phyloP scores from a whole-genome alignment of 2,113 vertebrate species.

The Boleophthalmus pectinirostris region DNA sequence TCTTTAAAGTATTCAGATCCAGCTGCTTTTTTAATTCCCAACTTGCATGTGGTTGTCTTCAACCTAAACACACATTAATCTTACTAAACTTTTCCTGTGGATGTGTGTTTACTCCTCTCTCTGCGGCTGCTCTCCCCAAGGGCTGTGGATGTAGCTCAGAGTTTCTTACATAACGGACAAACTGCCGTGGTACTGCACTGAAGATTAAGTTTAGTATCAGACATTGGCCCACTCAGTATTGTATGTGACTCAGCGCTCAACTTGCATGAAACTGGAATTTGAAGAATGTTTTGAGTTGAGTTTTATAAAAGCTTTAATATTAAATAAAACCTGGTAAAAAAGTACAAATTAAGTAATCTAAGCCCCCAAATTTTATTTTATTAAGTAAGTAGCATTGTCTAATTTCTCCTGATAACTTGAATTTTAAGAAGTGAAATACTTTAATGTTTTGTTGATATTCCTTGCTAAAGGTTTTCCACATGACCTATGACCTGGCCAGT shows the following conservation, averaged over 20 bases:
- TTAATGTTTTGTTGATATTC: constrained; percentile 7
- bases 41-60: background rate
- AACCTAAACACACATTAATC: constrained; percentile 11
- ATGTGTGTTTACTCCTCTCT: constrained; percentile 31
- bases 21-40: background rate
- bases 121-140: constrained; percentile 29
- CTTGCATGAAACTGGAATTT: constrained; percentile 27
- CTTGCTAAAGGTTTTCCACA: constrained; percentile 92
- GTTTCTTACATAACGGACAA: constrained; percentile 48
- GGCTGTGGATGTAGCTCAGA: constrained; percentile 51
- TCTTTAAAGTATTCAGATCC: background rate
- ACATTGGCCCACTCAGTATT: constrained; percentile 27
- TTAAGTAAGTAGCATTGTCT: background rate
- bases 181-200: constrained; percentile 32
- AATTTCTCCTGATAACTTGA: background rate
- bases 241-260: constrained; percentile 38
- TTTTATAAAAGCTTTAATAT: no score
- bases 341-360: no score
- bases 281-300: no score
- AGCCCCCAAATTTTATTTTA: no score
- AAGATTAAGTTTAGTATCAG: constrained; percentile 60
- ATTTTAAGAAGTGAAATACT: constrained; percentile 18
- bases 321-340: no score
- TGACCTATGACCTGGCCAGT: constrained; percentile 98
- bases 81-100: constrained; percentile 31